phyloP scores from a whole-genome alignment of 2,113 vertebrate species.

The Lagenorhynchus albirostris region DNA sequence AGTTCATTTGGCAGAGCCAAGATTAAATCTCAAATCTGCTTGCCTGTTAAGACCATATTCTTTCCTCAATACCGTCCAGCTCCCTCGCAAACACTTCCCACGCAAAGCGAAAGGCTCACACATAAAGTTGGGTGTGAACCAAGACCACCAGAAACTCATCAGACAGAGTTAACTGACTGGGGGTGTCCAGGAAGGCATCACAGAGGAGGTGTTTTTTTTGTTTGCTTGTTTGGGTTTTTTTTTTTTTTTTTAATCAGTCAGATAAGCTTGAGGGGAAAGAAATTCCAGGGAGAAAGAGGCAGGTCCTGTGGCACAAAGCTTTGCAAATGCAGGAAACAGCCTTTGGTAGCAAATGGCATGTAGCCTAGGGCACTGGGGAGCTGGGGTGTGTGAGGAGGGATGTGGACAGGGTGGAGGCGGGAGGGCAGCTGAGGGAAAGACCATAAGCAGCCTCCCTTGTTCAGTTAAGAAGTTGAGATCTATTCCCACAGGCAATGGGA shows the following conservation, averaged over 20 bases:
- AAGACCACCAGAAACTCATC: background rate
- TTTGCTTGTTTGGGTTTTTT: too few species aligned
- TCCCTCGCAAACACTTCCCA: background rate
- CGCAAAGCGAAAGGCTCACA: background rate
- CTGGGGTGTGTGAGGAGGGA: accelerated
- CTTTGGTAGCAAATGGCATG: background rate
- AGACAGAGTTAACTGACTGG: background rate
- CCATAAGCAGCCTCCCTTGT: background rate
- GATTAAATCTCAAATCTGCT: background rate
- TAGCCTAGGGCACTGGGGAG: background rate
- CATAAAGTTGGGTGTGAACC: background rate
- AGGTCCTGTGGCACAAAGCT: background rate
- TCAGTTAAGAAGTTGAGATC: background rate
- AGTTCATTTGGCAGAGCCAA: background rate
- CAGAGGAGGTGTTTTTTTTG: background rate
- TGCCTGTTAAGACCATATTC: background rate
- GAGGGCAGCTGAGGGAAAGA: background rate
- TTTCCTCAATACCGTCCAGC: background rate
- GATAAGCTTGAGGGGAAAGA: background rate
- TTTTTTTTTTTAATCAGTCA: background rate
- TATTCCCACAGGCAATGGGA: background rate
- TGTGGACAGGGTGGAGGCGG: accelerated
- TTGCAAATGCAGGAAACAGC: background rate
- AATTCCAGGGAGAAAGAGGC: background rate
- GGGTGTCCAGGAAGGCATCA: too few species aligned